Evolutionary conservation across 2,113 vertebrate species (phyloP), one percentile per base, ranked within the genome.

Genomic region (Tragelaphus strepsiceros): DNA sequence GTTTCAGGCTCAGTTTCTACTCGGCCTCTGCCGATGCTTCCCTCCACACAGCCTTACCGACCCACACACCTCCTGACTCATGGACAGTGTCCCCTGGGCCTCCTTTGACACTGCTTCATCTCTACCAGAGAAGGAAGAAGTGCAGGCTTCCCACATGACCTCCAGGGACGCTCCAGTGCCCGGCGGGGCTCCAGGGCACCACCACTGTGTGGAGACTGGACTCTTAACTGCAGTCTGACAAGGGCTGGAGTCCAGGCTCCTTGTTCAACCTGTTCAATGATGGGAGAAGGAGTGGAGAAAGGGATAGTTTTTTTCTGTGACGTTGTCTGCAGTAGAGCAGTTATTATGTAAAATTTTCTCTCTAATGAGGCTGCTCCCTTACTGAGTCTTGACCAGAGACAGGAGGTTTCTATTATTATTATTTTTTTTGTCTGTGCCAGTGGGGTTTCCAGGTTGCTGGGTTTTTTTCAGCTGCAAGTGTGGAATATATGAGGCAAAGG

Each of bases 201-300:
- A 58, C 35, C 28, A 6, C 9, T 9, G 15, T 13, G 1, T 1
- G 9, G 67, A 11, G 5, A 15, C 7, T 35, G 28, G 24, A 24
- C 17, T 64, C 26, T 71, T 39, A n/a, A n/a, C 26, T 22, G 7
- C 6, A 71, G 26, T 43, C 32, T 85, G 56, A 64, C 16, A 26
- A 59, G 4, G 30, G 16, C n/a, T 28, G 9, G 32, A 46, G 17
- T 6, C 32, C 9, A 28, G 51, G 56, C 17, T 88, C 13, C 51
- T 43, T 19, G 11, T 32, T 22, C 21, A 24, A 7, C 39, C 15
- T 82, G 16, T 35, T 22, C n/a, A 71, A 22, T 53, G 12, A n/a
- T 62, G 11, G 1, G 4, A 53, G 24, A 16, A 32, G 10, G 11
- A 30, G 0, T 80, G 28, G 46, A 51, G 15, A 80, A 51, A 49